Evolutionary conservation across 2,797 vertebrate species (phyloP).

Genomic region (Rhinatrema bivittatum): DNA sequence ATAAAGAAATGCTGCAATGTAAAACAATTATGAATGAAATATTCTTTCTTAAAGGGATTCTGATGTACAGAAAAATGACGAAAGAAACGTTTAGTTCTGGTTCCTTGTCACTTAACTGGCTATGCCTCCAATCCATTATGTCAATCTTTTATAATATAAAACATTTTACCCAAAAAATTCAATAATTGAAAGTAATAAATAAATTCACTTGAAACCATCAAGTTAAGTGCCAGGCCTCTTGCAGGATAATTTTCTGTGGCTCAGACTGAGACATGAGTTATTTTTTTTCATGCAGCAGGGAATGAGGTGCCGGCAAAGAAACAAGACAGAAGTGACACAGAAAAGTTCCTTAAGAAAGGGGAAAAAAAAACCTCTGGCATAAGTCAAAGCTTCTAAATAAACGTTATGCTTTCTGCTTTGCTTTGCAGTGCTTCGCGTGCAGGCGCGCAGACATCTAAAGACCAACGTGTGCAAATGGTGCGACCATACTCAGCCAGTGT

Average conservation of each 20-base stretch:
- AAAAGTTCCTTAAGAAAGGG: conserved; percentile 1
- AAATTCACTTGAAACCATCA: rapidly evolving
- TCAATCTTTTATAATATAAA: background rate
- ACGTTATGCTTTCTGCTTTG: no score
- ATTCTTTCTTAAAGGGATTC: no score
- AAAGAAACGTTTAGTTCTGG: no score
- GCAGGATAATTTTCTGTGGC: background rate
- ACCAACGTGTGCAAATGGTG: conserved; percentile 83
- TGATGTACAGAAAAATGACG: no score
- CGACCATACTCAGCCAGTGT: conserved; percentile 61
- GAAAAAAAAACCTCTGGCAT: no score
- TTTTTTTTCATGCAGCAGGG: conserved; percentile 1
- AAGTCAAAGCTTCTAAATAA: no score
- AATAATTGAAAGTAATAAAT: background rate
- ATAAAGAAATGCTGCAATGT: no score
- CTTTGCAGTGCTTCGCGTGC: conserved; percentile 41
- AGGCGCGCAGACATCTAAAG: conserved; percentile 57
- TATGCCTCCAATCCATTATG: background rate
- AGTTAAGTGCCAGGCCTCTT: rapidly evolving
- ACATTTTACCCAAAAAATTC: rapidly evolving
- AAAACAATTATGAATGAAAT: no score
- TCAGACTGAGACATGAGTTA: background rate
- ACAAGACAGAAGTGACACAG: background rate
- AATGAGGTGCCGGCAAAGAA: no score
- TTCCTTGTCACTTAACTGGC: no score